Base-by-base conservation (phyloP, 2,797 vertebrate species). In the Thaleichthys pacificus region DNA sequence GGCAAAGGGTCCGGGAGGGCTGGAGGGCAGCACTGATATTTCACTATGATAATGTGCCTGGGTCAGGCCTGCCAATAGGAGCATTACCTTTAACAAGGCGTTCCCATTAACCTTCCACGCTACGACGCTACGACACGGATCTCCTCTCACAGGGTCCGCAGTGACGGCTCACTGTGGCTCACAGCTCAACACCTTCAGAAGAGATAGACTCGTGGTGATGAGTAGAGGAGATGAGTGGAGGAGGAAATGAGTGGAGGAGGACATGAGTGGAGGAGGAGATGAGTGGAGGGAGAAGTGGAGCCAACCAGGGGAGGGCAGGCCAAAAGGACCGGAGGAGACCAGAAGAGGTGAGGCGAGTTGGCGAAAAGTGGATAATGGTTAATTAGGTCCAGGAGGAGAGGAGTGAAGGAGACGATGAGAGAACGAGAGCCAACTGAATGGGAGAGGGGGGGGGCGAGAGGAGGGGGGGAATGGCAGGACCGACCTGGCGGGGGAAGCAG, bases 21-120 rank as follows among this genome's bases (percentile, higher is more conserved):
- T 75, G 79, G 67, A 73, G 82, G 83, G 83, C 80, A 84, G 75
- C 54, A 19, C 22, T 89, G 87, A 88, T 89, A 88, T 89, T 87
- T 90, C 85, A 84, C 68, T 63, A 87, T 78, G 81, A 86, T 87
- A 86, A 89, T 80, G 66, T 58, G 64, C 84, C 77, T 76, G 15
- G 1, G 68, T 17, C 15, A 0, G 38, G 62, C 68, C 76, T 82
- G 76, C 72, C 77, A 79, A 80, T 79, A 71, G 79, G 75, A 74
- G 70, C 61, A 73, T 71, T 73, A 69, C 80, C 76, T 80, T 77
- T 75, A 61, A 61, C 74, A 67, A 72, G 65, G 62, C 64, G 80
- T 72, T 77, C 65, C 75, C 80, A 89, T 88, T 82, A 90, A 87
- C 87, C 82, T 83, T 80, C 74, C 71, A 69, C 73, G 66, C 69